phyloP scores from a whole-genome alignment of 2,113 vertebrate species.

The Sinocyclocheilus anshuiensis region DNA sequence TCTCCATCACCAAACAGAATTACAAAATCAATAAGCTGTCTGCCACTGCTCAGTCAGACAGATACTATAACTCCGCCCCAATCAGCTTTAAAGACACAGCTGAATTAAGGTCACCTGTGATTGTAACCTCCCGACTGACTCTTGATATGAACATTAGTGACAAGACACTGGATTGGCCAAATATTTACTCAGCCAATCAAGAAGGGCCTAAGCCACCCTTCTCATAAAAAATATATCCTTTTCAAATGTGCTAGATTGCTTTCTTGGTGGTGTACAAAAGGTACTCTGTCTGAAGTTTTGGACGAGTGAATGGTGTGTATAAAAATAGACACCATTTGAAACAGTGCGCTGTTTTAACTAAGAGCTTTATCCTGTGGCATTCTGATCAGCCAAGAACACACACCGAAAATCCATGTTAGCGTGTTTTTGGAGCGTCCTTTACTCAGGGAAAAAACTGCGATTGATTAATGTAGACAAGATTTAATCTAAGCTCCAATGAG shows the following conservation, averaged over 20 bases:
- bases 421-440: not conserved
- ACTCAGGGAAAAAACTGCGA: conserved; percentile 28
- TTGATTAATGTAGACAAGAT: conserved; percentile 46
- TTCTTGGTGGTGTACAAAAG: conserved; percentile 74
- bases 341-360: conserved; percentile 70
- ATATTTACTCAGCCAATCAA: conserved; percentile 51
- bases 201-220: conserved; percentile 57
- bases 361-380: conserved; percentile 70
- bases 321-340: conserved; percentile 77
- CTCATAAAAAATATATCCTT: conserved; percentile 67
- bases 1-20: not conserved
- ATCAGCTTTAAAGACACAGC: not conserved
- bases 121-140: not conserved
- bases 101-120: not conserved
- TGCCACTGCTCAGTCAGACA: not conserved
- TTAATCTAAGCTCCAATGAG: not conserved
- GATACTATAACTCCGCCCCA: not conserved
- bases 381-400: conserved; percentile 54
- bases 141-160: not conserved
- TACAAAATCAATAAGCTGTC: not conserved
- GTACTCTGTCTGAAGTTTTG: conserved; percentile 75
- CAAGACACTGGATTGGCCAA: conserved; percentile 45
- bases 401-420: conserved; percentile 3
- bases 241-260: conserved; percentile 69
- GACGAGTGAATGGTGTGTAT: conserved; percentile 71